Percentiles rank a stretch among this genome's conserved stretches.
phyloP scores from a whole-genome alignment of 2,113 vertebrate genomes.

The Centropus bengalensis region DNA sequence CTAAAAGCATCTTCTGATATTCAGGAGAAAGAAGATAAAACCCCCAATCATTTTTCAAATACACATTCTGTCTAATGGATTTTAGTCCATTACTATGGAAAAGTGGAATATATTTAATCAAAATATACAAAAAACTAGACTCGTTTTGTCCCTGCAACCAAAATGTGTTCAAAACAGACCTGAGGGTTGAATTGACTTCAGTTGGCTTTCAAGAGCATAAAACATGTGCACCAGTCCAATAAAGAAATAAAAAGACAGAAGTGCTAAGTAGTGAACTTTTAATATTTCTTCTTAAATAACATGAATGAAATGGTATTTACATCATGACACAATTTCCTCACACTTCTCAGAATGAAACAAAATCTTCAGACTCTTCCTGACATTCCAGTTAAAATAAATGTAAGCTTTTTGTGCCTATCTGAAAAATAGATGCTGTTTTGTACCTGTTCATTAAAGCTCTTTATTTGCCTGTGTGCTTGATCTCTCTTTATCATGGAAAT shows the following conservation, averaged over 20 bases:
- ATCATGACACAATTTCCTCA: neutral
- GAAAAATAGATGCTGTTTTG: neutral
- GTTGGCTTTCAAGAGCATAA: neutral
- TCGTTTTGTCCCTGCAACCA: neutral
- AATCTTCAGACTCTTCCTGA: neutral
- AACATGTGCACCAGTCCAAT: neutral
- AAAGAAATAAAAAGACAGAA: neutral
- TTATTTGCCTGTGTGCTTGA: conserved; percentile 51
- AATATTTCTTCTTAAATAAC: neutral
- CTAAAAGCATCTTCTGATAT: neutral
- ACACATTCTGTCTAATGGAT: neutral
- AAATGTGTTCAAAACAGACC: neutral
- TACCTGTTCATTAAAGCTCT: conserved; percentile 14
- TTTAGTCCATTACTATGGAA: neutral
- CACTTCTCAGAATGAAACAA: neutral
- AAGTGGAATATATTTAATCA: neutral
- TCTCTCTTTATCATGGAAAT: conserved; percentile 50
- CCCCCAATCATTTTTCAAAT: neutral
- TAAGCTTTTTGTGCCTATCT: neutral
- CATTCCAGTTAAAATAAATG: neutral
- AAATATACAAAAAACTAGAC: neutral
- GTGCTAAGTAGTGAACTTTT: neutral
- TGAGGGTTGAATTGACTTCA: neutral
- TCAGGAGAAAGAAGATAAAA: neutral
- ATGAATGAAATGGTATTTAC: neutral